Conservation (phyloP, 1,140 invertebrate species). For the Lepidurus couesii region DNA sequence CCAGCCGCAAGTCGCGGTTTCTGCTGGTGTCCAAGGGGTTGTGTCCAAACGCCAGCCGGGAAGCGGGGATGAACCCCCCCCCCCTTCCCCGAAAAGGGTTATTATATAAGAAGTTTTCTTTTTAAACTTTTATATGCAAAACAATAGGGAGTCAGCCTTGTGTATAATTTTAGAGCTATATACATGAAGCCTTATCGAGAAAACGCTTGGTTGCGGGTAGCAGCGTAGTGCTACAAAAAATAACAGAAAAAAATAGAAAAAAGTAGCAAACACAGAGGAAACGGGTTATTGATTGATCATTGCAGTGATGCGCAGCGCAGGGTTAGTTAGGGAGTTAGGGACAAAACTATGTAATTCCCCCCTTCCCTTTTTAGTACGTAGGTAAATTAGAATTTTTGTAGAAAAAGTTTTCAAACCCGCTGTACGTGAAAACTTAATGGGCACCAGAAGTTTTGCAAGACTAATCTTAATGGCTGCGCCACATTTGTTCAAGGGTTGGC, state of each 20-base stretch:
- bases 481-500: too few relatives aligned
- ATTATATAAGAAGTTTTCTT: not conserved
- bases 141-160: conserved; percentile 5
- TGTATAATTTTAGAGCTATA: not conserved
- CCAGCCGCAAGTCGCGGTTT: not conserved
- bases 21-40: not conserved
- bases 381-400: too few relatives aligned
- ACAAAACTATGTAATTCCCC: not conserved
- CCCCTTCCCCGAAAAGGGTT: not conserved
- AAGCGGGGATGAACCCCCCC: not conserved
- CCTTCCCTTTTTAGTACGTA: not conserved
- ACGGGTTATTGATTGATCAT: conserved; percentile 12
- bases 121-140: conserved; percentile 5
- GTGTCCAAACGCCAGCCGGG: not conserved
- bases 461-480: too few relatives aligned
- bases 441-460: too few relatives aligned
- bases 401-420: too few relatives aligned
- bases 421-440: too few relatives aligned
- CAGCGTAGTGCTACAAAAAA: not conserved
- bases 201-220: not conserved
- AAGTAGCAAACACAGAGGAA: not conserved
- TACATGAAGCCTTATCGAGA: not conserved
- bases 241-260: not conserved
- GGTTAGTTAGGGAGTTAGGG: not conserved
- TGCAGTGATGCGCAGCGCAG: conserved; percentile 10